Conservation (phyloP, 2,113 vertebrate genomes). For the Dipodomys merriami region DNA sequence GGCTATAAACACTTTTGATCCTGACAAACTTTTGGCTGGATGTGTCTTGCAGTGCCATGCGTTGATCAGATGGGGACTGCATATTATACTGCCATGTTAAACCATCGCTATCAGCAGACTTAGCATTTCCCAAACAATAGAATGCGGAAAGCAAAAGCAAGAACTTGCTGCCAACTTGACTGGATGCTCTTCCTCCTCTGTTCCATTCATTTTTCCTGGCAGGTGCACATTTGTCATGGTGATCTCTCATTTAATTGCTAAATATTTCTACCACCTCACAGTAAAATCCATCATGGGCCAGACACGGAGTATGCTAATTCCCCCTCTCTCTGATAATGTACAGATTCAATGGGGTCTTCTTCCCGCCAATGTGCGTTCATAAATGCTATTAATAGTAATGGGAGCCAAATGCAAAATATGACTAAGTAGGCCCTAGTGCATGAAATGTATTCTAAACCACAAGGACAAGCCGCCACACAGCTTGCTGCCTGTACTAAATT, state of each 20-base stretch:
- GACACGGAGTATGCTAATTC: conserved; percentile 80
- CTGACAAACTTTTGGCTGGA: conserved; percentile 23
- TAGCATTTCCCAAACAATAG: conserved; percentile 17
- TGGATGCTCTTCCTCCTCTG: background rate
- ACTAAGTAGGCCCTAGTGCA: conserved; percentile 82
- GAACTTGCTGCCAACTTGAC: background rate
- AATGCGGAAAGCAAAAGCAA: background rate
- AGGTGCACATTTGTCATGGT: conserved; percentile 11
- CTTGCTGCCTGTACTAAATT: conserved; percentile 75
- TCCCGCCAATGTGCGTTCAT: conserved; percentile 81
- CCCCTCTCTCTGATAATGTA: conserved; percentile 79
- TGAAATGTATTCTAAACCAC: conserved; percentile 74
- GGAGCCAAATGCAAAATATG: conserved; percentile 84
- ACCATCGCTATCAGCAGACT: conserved; percentile 4
- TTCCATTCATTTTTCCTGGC: conserved; percentile 6
- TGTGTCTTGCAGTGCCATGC: background rate
- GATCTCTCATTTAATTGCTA: conserved; percentile 66
- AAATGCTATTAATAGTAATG: conserved; percentile 85
- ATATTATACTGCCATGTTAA: background rate
- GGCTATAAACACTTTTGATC: conserved; percentile 11
- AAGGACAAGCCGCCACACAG: conserved; percentile 79
- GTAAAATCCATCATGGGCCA: conserved; percentile 82
- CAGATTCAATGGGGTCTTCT: conserved; percentile 83
- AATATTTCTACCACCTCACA: conserved; percentile 66
- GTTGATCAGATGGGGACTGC: background rate